Evolutionary conservation across 2,888 invertebrate genomes (phyloP), one percentile per base, ranked within the genome.

Genomic region (Trissolcus brochymenae): DNA sequence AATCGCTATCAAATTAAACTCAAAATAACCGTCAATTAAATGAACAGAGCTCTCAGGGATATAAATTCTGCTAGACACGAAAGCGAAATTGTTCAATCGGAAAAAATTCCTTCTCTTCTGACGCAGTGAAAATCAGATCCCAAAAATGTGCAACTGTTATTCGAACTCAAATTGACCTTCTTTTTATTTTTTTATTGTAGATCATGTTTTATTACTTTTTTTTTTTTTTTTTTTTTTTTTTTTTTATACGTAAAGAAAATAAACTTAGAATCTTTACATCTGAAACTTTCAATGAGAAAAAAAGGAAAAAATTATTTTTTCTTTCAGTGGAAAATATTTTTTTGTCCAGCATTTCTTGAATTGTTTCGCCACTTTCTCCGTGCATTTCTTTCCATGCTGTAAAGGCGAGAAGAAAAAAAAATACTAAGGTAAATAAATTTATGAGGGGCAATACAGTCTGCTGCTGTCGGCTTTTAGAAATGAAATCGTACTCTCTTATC

Each of bases 291-390:
- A 57, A 67, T 50, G 16, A 56, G 46, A 51, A 59, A 65, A 35
- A 61, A 55, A 64, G 51, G 41, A 29, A 54, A 57, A 11, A 19
- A 25, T 25, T 54, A 65, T n/a, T 66, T 67, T 65, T 57, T 78
- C 79, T 49, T 59, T 46, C 16, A 46, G 35, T 35, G 13, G 41
- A 49, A 49, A 68, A 68, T 61, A 50, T 59, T 78, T 16, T 61
- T 40, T 41, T 19, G 17, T 43, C 17, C 67, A 68, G 79, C 82
- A 81, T 84, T 83, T 81, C 80, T 82, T 51, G 84, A 83, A 85
- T 87, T 86, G 87, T 87, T 85, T 84, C 84, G 82, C 81, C 84
- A 86, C 86, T 87, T 87, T 87, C 86, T 83, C 86, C 82, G 53
- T 49, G 40, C 46, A 70, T 49, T 68, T 71, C 67, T 65, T 59